A percentile compares a stretch with the other conserved stretches of the same genome.
Conservation (phyloP, 2,113 vertebrate genomes). For the Caracal caracal region DNA sequence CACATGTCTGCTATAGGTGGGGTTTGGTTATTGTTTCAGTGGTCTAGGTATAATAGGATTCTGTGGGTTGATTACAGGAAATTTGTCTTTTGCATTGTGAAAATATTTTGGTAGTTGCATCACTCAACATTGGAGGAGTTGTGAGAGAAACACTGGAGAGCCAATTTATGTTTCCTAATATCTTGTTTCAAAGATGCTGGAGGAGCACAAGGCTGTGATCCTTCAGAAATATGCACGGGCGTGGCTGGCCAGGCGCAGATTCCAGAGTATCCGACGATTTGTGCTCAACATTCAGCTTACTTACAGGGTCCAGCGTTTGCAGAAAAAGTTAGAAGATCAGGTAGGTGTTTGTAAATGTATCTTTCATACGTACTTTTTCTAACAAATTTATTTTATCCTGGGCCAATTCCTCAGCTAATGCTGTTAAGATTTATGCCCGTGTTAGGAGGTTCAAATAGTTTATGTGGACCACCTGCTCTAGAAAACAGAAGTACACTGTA, state of each 20-base stretch:
- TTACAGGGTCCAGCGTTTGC: slow-evolving; percentile 93
- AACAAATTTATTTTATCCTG: not conserved
- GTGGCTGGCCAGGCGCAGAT: slow-evolving; percentile 94
- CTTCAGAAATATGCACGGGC: slow-evolving; percentile 96
- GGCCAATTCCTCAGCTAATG: not conserved
- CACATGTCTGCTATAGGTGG: not conserved
- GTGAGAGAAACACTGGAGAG: not conserved
- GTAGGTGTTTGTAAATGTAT: slow-evolving; percentile 77
- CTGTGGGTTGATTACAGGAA: not conserved
- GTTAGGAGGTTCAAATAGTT: not conserved
- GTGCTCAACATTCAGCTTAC: slow-evolving; percentile 97
- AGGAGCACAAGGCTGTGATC: slow-evolving; percentile 94
- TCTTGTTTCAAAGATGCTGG: slow-evolving; percentile 88
- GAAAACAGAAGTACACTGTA: not conserved
- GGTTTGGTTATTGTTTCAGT: not conserved
- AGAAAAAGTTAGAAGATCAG: slow-evolving; percentile 96
- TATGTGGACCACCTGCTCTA: too few species aligned
- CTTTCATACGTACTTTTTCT: not conserved
- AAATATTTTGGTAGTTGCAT: not conserved
- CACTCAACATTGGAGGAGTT: fast-evolving
- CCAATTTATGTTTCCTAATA: not conserved
- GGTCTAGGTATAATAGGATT: not conserved
- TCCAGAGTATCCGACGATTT: slow-evolving; percentile 94
- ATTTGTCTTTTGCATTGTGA: fast-evolving
- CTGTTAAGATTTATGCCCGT: not conserved